Conservation (phyloP, 2,888 invertebrate genomes). For the Amphipyra berbera region DNA sequence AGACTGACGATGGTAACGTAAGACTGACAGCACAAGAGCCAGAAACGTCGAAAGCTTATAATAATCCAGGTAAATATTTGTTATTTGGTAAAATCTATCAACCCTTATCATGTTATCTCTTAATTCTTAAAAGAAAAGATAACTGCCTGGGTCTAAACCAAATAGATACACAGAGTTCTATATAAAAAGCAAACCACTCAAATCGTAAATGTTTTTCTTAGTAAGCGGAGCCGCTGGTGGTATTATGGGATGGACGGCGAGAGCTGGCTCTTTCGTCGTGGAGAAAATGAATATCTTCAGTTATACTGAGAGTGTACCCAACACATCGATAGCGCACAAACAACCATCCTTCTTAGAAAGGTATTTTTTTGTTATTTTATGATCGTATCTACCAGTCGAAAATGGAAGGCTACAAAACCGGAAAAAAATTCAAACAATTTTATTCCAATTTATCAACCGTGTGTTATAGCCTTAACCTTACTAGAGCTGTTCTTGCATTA, state of each 20-base stretch:
- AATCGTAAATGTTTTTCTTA: slow-evolving; percentile 28
- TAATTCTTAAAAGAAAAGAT: too few species aligned
- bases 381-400: too few species aligned
- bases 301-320: slow-evolving; percentile 85
- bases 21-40: slow-evolving; percentile 82
- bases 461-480: not conserved
- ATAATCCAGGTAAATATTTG: slow-evolving; percentile 71
- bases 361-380: slow-evolving; percentile 60
- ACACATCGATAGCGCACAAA: slow-evolving; percentile 82
- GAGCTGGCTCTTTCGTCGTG: slow-evolving; percentile 94
- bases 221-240: slow-evolving; percentile 84
- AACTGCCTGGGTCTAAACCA: too few species aligned
- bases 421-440: too few species aligned
- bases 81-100: not conserved
- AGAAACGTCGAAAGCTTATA: slow-evolving; percentile 75
- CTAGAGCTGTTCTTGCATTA: not conserved
- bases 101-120: too few species aligned
- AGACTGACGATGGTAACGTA: slow-evolving; percentile 89
- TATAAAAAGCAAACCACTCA: not conserved
- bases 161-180: not conserved
- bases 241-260: slow-evolving; percentile 93
- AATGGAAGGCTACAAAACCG: too few species aligned
- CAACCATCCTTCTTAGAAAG: slow-evolving; percentile 88
- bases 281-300: slow-evolving; percentile 93
- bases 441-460: not conserved